Base-by-base conservation (phyloP, 1,140 invertebrate species). In the Tenebrio molitor region DNA sequence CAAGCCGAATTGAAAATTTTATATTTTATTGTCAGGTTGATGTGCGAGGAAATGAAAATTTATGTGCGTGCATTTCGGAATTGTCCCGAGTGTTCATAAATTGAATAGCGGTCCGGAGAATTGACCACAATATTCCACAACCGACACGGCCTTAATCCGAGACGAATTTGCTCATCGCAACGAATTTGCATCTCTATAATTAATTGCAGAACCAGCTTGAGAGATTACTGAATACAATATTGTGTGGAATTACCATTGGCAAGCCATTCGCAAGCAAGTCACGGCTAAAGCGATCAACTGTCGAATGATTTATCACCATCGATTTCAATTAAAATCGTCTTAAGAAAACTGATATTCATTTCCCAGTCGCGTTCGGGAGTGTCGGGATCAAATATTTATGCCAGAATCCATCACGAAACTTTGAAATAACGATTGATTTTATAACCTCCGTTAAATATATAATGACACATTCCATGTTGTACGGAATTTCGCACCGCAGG, bases 141-240 rank as follows among this genome's bases (percentile, higher is more conserved):
- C 50, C 21, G 50, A 25, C 50, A 58, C 12, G 50, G 50, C 25
- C 36, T 58, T 58, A 58, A 58, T 58, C 50, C 50, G 50, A 58
- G 50, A 58, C 50, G 23, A 58, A 58, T 58, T 58, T 23, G 21
- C 46, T 53, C 17, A 12, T 53, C 46, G 50, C 21, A 12, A 58
- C 50, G 23, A 58, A 58, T 58, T 58, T 58, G 50, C 50, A 58
- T 58, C 15, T 58, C 50, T 58, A 58, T 58, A 58, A 58, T 58
- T 58, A 58, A 58, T 58, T 58, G 50, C 23, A 58, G 23, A 58
- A 58, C 21, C 50, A 33, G 50, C 23, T 58, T 58, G 50, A 58
- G 50, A 58, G 50, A 58, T 58, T 58, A 58, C 50, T 58, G 50
- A 58, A 58, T 58, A 58, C 50, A 58, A 58, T 58, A 58, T 58